These are phyloP conservation scores for Mormyrops attenuatus DNA, from an alignment of 2,797 vertebrate genomes.

Conservation along the genomic window DNA sequence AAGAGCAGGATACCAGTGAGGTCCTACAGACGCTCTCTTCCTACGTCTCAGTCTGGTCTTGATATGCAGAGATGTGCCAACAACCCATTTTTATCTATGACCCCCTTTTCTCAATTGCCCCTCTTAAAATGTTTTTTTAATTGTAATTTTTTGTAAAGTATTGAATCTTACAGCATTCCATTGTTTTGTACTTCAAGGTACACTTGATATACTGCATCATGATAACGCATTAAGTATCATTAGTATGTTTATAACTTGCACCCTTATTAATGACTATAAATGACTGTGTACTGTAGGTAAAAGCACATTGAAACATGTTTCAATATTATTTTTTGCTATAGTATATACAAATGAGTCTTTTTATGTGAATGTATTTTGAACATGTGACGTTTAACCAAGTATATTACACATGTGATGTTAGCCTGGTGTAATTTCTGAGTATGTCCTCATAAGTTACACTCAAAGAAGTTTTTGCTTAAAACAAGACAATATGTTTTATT, in stretches of 20 bases:
- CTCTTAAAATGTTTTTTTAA: neutral
- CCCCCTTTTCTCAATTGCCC: neutral
- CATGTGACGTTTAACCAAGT: neutral
- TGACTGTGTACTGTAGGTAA: neutral
- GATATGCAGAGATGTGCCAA: neutral
- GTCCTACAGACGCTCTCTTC: neutral
- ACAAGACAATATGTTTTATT: neutral
- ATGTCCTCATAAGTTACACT: neutral
- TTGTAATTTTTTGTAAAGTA: neutral
- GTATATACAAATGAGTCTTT: neutral
- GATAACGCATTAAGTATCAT: neutral
- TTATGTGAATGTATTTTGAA: neutral
- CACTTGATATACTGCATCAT: neutral
- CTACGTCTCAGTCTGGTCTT: neutral
- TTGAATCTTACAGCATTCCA: neutral
- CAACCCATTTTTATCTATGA: neutral
- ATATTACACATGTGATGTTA: neutral
- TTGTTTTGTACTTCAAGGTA: neutral
- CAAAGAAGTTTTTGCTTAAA: neutral
- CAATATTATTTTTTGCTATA: neutral
- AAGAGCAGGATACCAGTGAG: neutral
- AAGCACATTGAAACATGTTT: neutral
- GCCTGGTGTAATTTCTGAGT: neutral
- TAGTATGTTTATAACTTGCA: neutral
- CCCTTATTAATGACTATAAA: neutral